Base-by-base conservation (phyloP, 2,888 invertebrate species). In the Cylindroiulus punctatus region DNA sequence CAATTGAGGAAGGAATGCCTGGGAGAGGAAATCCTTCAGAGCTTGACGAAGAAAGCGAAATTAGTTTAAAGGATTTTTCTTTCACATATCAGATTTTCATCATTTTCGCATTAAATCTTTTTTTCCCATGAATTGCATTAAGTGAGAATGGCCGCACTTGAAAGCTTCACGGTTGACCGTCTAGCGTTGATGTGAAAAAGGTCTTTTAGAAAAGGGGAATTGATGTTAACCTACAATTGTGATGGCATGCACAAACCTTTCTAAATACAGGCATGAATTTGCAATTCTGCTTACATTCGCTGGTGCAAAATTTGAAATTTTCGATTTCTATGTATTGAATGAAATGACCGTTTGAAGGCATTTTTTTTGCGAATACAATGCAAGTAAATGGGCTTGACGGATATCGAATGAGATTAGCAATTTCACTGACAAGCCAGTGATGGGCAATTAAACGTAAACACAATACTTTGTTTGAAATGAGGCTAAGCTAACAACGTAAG, bases 131-230 rank as follows among this genome's bases (percentile, higher is more conserved):
- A 65, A 26, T 65, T 65, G 26, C 65, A 65, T 65, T 4, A 65
- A 19, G 7, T 22, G 26, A 26, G 65, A 65, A 65, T 52, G 26
- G 19, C 26, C 65, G 65, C 26, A 8, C 26, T 65, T 65, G 2
- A 65, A 26, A 65, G 26, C 65, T 22, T 65, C 26, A 22, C 65
- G 65, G 22, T 65, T 65, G 65, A 65, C 65, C 65, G 65, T 65
- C 65, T 2, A 26, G 22, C 65, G 26, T 26, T 65, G 19, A 7
- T 65, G 8, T n/a, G 8, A 2, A 65, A 26, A 65, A 65, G 26
- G 65, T 65, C 52, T 17, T 4, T n/a, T n/a, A 2, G 52, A 52
- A 52, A 65, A 65, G 65, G 26, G 1, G 19, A 36, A 36, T 44
- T 44, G 10, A 57, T n/a, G 12, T 19, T 57, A 47, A n/a, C 52